Percentiles rank a stretch among this genome's conserved stretches.
Conservation (phyloP, 1,140 invertebrate species). For the Paraescarpia echinospica region DNA sequence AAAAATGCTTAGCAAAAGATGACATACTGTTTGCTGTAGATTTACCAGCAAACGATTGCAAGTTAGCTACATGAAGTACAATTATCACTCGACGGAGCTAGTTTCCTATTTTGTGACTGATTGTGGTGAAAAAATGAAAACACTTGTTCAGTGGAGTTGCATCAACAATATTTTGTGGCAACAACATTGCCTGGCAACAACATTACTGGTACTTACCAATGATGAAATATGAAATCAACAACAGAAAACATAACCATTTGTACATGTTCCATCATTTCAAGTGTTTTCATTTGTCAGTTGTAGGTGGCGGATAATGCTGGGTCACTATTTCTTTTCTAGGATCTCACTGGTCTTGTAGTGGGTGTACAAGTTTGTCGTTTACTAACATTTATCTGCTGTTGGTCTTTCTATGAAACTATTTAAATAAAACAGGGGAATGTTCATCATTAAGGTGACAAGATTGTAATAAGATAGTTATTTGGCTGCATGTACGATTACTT, state of each 20-base stretch:
- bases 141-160: background rate
- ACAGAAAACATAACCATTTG: no score
- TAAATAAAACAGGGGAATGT: background rate
- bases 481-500: background rate
- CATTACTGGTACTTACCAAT: background rate
- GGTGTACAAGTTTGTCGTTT: background rate
- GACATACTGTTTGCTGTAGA: background rate
- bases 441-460: background rate
- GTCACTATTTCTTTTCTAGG: background rate
- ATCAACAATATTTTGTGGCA: background rate
- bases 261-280: background rate
- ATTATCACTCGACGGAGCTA: background rate
- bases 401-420: background rate
- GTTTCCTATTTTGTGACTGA: background rate
- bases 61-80: background rate
- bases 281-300: background rate
- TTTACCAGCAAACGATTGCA: background rate
- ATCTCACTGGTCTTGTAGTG: background rate
- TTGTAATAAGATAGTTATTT: background rate
- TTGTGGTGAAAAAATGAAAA: background rate
- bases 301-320: background rate
- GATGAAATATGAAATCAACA: background rate
- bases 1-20: background rate
- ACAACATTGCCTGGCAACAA: background rate
- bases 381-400: background rate